A percentile compares a stretch with the other conserved stretches of the same genome.
Evolutionary conservation across 2,113 vertebrate species (phyloP).

Genomic region (Cepphus grylle): DNA sequence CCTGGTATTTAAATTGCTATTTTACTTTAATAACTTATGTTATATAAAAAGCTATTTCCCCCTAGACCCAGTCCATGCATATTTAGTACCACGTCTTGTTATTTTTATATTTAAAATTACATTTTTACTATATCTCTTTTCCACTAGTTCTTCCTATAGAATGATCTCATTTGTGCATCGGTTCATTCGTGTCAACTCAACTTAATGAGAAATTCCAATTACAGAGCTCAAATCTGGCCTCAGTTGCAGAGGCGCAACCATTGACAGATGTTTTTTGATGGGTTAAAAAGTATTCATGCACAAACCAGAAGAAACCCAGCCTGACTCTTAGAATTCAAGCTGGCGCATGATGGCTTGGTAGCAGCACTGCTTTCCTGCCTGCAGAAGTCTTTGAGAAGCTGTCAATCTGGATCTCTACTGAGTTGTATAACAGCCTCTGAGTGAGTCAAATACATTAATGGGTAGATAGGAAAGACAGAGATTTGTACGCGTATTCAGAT

Average conservation of each 20-base stretch:
- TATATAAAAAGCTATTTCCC: not conserved
- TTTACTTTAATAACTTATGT: not conserved
- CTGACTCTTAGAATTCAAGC: not conserved
- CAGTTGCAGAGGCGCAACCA: not conserved
- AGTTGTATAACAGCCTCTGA: not conserved
- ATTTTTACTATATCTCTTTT: not conserved
- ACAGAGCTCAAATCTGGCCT: not conserved
- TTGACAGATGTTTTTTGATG: not conserved
- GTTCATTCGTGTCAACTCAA: not conserved
- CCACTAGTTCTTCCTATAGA: not conserved
- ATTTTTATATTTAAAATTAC: not conserved
- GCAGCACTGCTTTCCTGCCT: not conserved
- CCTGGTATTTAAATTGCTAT: not conserved
- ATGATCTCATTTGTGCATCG: not conserved
- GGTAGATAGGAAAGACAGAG: not conserved
- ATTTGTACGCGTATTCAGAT: not conserved
- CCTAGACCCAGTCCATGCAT: not conserved
- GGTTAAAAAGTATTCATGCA: not conserved
- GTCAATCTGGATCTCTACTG: not conserved
- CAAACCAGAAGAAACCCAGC: not conserved
- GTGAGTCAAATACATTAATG: conserved; percentile 11
- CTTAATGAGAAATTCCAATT: conserved; percentile 14
- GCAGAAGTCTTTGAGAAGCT: not conserved
- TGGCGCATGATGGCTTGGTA: not conserved
- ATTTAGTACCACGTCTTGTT: not conserved